Evolutionary conservation across 2,113 vertebrate genomes (phyloP).

Genomic region (Bettongia penicillata): DNA sequence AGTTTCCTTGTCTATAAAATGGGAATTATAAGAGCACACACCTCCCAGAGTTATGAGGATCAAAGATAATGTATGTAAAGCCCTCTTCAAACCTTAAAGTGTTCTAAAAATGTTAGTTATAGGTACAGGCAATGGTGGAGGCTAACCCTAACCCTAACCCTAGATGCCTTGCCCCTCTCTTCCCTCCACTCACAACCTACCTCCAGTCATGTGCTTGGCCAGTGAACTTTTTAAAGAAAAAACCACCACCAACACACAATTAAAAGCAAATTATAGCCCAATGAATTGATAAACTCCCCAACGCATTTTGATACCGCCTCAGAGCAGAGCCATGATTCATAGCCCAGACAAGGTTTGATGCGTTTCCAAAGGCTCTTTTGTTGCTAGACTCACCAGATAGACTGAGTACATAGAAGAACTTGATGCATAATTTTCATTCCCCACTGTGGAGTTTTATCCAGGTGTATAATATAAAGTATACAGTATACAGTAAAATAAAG

Average conservation of each 20-base stretch:
- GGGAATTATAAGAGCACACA: background rate
- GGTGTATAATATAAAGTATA: background rate
- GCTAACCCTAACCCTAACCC: too few relatives aligned
- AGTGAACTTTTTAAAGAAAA: background rate
- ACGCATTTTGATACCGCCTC: background rate
- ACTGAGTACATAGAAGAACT: background rate
- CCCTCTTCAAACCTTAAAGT: background rate
- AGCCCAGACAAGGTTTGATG: too few relatives aligned
- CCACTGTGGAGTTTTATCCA: constrained; percentile 22
- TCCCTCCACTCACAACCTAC: background rate
- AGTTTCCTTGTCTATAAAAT: background rate
- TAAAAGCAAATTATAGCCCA: background rate
- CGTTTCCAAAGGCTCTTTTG: background rate
- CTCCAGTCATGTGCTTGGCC: background rate
- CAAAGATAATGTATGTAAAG: background rate
- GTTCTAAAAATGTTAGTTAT: background rate
- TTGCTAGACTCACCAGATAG: background rate
- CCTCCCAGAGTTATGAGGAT: background rate
- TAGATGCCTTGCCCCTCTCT: background rate
- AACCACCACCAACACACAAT: background rate
- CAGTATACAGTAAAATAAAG: too few relatives aligned
- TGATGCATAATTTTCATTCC: constrained; percentile 9
- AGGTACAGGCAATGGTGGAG: background rate
- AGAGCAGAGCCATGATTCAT: background rate
- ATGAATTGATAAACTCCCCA: background rate